These are phyloP conservation scores for Byasa hedistus DNA, from an alignment of 2,888 invertebrate genomes.

Conservation along the genomic window DNA sequence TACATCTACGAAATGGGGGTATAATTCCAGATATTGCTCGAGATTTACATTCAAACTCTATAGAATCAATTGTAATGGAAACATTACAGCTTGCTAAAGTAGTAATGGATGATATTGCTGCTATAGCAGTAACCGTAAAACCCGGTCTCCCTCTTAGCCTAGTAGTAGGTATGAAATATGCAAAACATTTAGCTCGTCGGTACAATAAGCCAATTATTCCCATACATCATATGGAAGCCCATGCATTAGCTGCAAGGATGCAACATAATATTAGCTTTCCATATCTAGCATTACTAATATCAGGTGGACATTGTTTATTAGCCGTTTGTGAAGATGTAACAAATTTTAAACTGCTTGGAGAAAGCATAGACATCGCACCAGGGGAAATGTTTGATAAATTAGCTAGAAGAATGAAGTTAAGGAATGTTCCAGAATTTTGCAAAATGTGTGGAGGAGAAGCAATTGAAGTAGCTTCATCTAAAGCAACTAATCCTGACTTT, in stretches of 20 bases:
- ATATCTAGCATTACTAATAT: conserved; percentile 92
- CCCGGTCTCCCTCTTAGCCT: conserved; percentile 92
- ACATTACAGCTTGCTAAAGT: conserved; percentile 84
- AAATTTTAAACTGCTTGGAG: conserved; percentile 89
- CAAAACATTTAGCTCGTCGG: conserved; percentile 85
- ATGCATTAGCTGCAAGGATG: conserved; percentile 94
- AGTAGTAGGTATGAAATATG: conserved; percentile 89
- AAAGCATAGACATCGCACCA: conserved; percentile 90
- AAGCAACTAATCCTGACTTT: conserved; percentile 83
- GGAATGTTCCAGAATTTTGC: conserved; percentile 87
- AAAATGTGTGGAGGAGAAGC: conserved; percentile 91
- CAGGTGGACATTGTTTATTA: conserved; percentile 95
- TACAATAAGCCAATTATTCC: conserved; percentile 93
- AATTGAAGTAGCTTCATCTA: conserved; percentile 88
- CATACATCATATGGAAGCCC: conserved; percentile 99
- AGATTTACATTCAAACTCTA: conserved; percentile 88
- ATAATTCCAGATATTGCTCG: conserved; percentile 94
- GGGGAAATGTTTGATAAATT: conserved; percentile 97
- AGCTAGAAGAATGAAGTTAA: conserved; percentile 90
- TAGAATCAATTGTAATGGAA: conserved; percentile 85
- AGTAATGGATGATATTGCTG: conserved; percentile 85
- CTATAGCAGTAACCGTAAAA: conserved; percentile 93
- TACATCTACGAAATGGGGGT: conserved; percentile 89
- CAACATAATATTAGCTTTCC: conserved; percentile 87
- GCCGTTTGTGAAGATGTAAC: conserved; percentile 87